phyloP scores from a whole-genome alignment of 2,113 vertebrate species.

The Panthera uncia region DNA sequence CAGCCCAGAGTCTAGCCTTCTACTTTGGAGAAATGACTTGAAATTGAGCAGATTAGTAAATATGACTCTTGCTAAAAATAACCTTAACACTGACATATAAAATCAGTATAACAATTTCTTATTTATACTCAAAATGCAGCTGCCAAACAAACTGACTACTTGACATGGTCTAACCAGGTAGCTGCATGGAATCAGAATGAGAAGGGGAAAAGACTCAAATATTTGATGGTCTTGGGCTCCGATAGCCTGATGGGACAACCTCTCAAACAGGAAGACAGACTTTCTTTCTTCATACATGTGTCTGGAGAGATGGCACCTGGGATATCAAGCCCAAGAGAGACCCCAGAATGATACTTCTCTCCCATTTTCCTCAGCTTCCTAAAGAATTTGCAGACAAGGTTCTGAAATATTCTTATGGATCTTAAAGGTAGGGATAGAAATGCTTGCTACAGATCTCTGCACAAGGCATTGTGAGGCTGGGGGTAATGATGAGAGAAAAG shows the following conservation, averaged over 20 bases:
- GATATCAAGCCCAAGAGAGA: background rate
- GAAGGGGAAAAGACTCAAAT: background rate
- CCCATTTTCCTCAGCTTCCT: background rate
- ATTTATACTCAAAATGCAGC: background rate
- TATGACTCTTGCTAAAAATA: background rate
- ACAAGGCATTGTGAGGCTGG: background rate
- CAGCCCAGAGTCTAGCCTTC: background rate
- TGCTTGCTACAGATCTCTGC: background rate
- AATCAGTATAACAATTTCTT: background rate
- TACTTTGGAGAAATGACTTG: conserved; percentile 13
- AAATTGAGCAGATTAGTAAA: background rate
- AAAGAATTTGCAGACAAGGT: background rate
- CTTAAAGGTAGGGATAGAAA: background rate
- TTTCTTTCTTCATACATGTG: background rate
- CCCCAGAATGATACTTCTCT: background rate
- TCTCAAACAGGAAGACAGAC: background rate
- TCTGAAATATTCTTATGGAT: background rate
- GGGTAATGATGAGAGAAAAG: background rate
- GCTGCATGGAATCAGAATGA: background rate
- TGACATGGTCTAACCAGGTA: background rate
- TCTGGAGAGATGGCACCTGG: background rate
- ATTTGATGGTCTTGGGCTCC: background rate
- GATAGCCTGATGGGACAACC: background rate
- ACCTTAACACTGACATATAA: background rate
- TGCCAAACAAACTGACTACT: background rate